Percentiles rank a stretch among this genome's conserved stretches.
phyloP scores from a whole-genome alignment of 2,888 invertebrate genomes.

The Luperina nickerlii region DNA sequence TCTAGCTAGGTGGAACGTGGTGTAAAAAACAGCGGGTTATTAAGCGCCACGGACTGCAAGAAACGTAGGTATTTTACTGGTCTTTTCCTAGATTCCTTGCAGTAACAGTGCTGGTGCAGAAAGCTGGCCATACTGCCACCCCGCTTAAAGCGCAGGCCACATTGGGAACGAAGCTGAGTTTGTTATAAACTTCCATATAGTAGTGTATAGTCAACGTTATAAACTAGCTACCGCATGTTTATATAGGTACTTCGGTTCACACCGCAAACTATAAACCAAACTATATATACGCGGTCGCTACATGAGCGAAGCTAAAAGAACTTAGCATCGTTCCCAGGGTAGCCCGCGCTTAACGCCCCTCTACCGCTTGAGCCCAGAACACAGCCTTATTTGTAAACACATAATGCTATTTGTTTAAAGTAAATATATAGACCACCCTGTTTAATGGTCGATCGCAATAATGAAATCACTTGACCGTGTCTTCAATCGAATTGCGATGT shows the following conservation, averaged over 20 bases:
- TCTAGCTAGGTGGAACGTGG: no score
- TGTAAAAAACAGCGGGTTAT: no score
- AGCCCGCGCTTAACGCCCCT: not conserved
- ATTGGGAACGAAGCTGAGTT: no score
- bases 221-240: no score
- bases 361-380: not conserved
- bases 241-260: no score
- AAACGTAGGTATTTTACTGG: not conserved
- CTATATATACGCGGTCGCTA: not conserved
- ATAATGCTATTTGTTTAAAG: slow-evolving; percentile 23
- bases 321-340: no score
- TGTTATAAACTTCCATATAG: no score
- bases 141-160: no score
- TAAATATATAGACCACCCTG: slow-evolving; percentile 13
- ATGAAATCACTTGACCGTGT: slow-evolving; percentile 34
- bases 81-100: not conserved
- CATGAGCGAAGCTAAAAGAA: no score
- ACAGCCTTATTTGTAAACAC: not conserved
- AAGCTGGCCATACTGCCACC: not conserved
- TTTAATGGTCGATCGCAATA: slow-evolving; percentile 21
- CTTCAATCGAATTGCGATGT: slow-evolving; percentile 5
- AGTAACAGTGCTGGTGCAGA: not conserved
- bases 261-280: no score
- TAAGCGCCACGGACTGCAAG: no score
- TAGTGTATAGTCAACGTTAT: no score